These are phyloP conservation scores for Zosterops lateralis DNA, from an alignment of 2,113 vertebrate species.

Conservation along the genomic window DNA sequence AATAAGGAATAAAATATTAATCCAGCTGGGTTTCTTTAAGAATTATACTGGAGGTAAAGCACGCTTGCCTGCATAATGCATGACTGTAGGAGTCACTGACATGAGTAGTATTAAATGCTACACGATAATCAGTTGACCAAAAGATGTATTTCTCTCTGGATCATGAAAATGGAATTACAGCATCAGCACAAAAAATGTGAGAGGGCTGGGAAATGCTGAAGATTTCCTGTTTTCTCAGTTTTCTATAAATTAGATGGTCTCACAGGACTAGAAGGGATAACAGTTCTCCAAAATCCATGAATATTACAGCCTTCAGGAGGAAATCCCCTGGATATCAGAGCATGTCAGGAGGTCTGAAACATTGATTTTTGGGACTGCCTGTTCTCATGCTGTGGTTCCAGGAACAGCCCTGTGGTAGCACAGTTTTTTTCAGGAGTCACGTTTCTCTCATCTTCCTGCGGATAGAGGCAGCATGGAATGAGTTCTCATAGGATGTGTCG, in stretches of 20 bases:
- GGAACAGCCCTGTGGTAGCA: neutral
- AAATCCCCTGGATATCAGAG: slow-evolving; percentile 39
- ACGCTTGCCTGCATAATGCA: neutral
- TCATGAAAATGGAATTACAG: slow-evolving; percentile 15
- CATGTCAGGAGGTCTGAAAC: slow-evolving; percentile 30
- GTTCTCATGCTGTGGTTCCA: neutral
- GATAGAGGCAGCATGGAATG: neutral
- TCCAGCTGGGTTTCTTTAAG: neutral
- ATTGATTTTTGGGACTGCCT: neutral
- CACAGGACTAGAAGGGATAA: slow-evolving; percentile 31
- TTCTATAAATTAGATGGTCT: slow-evolving; percentile 30
- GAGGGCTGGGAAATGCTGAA: slow-evolving; percentile 20
- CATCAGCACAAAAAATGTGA: slow-evolving; percentile 24
- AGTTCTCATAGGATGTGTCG: neutral
- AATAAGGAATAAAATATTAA: slow-evolving; percentile 41
- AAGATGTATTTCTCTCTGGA: slow-evolving; percentile 20
- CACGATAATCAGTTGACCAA: neutral
- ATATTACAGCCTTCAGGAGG: neutral
- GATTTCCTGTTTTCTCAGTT: slow-evolving; percentile 50
- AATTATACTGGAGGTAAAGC: neutral
- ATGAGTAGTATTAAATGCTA: neutral
- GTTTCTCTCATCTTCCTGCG: neutral
- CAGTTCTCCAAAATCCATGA: slow-evolving; percentile 20
- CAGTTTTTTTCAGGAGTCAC: neutral
- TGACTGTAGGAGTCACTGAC: neutral